Evolutionary conservation across 2,888 invertebrate genomes (phyloP).

Genomic region (Sarcophaga caerulescens): DNA sequence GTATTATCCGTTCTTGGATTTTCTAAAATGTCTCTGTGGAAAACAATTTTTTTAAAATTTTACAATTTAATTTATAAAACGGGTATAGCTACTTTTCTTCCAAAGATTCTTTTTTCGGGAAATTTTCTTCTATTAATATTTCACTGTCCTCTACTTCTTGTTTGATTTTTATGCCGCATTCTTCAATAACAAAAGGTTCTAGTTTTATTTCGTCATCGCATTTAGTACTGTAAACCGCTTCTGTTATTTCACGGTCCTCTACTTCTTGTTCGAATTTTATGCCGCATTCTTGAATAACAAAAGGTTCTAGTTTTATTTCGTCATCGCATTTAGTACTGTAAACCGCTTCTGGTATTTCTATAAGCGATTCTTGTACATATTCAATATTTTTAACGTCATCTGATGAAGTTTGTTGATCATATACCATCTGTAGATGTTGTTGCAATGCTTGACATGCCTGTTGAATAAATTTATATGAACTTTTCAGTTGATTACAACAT

Average conservation of each 20-base stretch:
- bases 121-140: background rate
- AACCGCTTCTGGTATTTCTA: conserved; percentile 31
- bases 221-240: background rate
- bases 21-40: conserved; percentile 15
- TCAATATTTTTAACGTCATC: conserved; percentile 28
- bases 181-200: conserved; percentile 39
- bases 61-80: background rate
- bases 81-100: conserved; percentile 42
- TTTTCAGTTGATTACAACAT: conserved; percentile 54
- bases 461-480: conserved; percentile 52
- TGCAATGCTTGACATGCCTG: conserved; percentile 42
- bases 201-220: conserved; percentile 10
- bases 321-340: background rate
- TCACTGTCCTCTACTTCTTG: conserved; percentile 21
- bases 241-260: conserved; percentile 7
- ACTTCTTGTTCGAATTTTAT: conserved; percentile 29
- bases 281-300: conserved; percentile 16
- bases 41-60: background rate
- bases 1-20: conserved; percentile 26
- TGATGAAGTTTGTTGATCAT: background rate
- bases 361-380: conserved; percentile 54
- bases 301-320: conserved; percentile 32
- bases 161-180: conserved; percentile 9
- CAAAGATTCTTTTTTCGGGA: conserved; percentile 6
- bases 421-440: conserved; percentile 4